A percentile compares a stretch with the other conserved stretches of the same genome.
phyloP scores from a whole-genome alignment of 2,113 vertebrate species.

The Benthochromis sp. region DNA sequence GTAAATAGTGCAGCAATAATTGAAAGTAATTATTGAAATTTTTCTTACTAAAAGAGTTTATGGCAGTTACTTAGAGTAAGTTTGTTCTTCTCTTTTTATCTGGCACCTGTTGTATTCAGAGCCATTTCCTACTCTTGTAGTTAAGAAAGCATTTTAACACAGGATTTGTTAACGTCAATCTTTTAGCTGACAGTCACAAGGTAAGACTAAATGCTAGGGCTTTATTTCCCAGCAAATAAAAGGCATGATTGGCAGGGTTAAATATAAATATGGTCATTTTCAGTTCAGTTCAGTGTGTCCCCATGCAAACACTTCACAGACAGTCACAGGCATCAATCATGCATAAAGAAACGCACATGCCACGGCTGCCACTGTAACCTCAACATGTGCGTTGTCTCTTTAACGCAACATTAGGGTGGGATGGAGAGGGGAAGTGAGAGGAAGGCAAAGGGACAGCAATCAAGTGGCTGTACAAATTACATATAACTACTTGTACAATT shows the following conservation, averaged over 20 bases:
- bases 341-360: neutral
- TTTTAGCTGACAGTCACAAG: neutral
- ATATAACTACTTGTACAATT: conserved; percentile 31
- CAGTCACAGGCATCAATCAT: conserved; percentile 22
- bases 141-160: neutral
- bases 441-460: neutral
- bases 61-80: neutral
- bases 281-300: neutral
- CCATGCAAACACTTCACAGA: neutral
- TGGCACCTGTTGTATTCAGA: neutral
- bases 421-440: neutral
- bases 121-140: neutral
- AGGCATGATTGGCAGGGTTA: neutral
- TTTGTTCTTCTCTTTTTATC: neutral
- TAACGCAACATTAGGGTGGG: neutral
- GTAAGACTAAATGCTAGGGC: neutral
- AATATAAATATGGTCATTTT: conserved; percentile 2
- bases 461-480: conserved; percentile 32
- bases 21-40: neutral
- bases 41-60: neutral
- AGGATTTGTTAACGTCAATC: neutral
- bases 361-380: neutral
- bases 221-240: neutral
- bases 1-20: neutral
- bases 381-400: neutral